A percentile compares a stretch with the other conserved stretches of the same genome.
Conservation (phyloP, 2,888 invertebrate species). For the Folsomia manolachei region DNA sequence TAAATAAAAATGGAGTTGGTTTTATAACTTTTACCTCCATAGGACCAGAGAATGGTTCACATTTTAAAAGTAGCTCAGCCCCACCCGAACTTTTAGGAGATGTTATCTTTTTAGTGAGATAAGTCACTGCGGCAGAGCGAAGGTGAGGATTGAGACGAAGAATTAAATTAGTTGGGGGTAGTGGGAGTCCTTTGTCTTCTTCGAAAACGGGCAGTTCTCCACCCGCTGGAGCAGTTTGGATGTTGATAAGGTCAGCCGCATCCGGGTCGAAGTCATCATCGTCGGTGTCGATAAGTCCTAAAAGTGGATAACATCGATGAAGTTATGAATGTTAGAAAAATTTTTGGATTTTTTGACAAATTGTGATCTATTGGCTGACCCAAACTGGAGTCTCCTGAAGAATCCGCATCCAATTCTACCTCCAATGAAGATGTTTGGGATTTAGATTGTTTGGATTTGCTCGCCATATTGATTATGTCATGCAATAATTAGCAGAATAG, state of each 20-base stretch:
- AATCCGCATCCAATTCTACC: not conserved
- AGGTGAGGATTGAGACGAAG: slow-evolving; percentile 25
- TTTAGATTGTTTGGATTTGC: too few species aligned
- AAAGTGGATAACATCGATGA: too few species aligned
- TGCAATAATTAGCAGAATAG: too few species aligned
- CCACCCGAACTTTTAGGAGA: slow-evolving; percentile 23
- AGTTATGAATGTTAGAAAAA: too few species aligned
- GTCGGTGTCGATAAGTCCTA: not conserved
- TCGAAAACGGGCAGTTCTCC: not conserved
- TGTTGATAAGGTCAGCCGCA: not conserved
- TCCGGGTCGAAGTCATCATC: not conserved
- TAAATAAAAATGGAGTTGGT: not conserved
- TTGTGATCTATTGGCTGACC: too few species aligned
- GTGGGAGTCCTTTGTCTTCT: not conserved
- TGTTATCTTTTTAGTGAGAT: slow-evolving; percentile 23
- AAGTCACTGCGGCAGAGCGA: slow-evolving; percentile 16
- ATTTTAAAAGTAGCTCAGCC: slow-evolving; percentile 25
- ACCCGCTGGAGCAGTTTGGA: not conserved
- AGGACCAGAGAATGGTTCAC: slow-evolving; percentile 25
- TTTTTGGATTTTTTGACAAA: too few species aligned
- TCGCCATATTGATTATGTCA: too few species aligned
- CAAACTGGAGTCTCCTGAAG: not conserved
- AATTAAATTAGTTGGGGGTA: slow-evolving; percentile 23
- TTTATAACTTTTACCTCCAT: not conserved
- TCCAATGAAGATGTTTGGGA: not conserved